A percentile compares a stretch with the other conserved stretches of the same genome.
Evolutionary conservation across 2,797 vertebrate genomes (phyloP).

Genomic region (Moxostoma hubbsi): DNA sequence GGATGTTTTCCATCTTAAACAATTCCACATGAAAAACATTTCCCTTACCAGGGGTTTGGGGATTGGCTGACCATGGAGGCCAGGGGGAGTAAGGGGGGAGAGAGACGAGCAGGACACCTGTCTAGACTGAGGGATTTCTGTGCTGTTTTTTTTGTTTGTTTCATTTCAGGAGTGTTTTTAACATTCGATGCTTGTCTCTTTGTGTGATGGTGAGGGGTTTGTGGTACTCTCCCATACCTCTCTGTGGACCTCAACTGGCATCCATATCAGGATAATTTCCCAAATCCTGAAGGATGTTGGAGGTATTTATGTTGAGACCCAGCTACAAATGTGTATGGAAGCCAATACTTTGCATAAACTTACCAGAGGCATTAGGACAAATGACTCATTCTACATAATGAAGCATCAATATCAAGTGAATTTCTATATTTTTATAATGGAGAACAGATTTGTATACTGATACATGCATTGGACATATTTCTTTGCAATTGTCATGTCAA

Average conservation of each 20-base stretch:
- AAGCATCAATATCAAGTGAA: too few relatives aligned
- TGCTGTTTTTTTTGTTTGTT: constrained; percentile 62
- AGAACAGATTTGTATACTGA: too few relatives aligned
- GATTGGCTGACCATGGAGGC: constrained; percentile 27
- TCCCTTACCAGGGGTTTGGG: constrained; percentile 59
- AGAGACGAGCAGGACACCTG: constrained; percentile 56
- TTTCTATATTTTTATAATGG: too few relatives aligned
- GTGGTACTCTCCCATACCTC: background rate
- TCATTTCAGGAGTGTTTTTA: constrained; percentile 9
- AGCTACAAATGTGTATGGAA: background rate
- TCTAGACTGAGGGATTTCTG: constrained; percentile 60
- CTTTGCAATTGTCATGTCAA: too few relatives aligned
- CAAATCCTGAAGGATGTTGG: constrained; percentile 53
- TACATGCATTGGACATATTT: too few relatives aligned
- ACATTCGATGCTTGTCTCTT: background rate
- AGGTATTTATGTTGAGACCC: constrained; percentile 38
- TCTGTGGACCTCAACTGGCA: constrained; percentile 51
- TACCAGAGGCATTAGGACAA: too few relatives aligned
- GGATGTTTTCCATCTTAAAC: constrained; percentile 56
- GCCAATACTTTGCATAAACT: background rate
- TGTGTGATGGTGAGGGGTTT: background rate
- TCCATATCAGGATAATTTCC: constrained; percentile 68
- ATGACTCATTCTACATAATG: too few relatives aligned
- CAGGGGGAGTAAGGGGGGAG: constrained; percentile 29
- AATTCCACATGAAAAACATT: constrained; percentile 68